These are phyloP conservation scores for Yoshiicerus persimilis DNA, from an alignment of 1,140 invertebrate genomes.

Conservation along the genomic window DNA sequence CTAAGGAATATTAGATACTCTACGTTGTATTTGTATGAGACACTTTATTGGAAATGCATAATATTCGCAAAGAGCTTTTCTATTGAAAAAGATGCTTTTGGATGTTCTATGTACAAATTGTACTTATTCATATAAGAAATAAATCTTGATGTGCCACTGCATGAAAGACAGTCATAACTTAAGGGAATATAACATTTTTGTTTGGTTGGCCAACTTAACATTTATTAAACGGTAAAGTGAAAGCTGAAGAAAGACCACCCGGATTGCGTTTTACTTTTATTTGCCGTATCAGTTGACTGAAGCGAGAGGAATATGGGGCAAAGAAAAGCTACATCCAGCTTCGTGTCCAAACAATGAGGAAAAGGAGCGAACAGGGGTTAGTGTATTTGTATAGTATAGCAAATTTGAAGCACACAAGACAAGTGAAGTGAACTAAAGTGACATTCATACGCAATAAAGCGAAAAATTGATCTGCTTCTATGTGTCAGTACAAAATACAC, in stretches of 20 bases:
- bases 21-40: too few species aligned
- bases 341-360: neutral
- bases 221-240: neutral
- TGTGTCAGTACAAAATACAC: neutral
- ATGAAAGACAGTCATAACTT: neutral
- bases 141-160: neutral
- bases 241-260: neutral
- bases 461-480: slow-evolving; percentile 41
- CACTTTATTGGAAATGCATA: too few species aligned
- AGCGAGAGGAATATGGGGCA: neutral
- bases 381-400: neutral
- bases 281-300: neutral
- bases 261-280: neutral
- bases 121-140: neutral
- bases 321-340: neutral
- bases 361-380: neutral
- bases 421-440: neutral
- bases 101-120: neutral
- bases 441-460: slow-evolving; percentile 43
- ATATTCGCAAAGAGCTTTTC: neutral
- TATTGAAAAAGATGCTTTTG: neutral
- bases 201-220: neutral
- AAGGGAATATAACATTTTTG: neutral
- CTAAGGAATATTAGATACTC: too few species aligned
- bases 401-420: neutral